Conservation (phyloP, 2,113 vertebrate species). For the Parus major region DNA sequence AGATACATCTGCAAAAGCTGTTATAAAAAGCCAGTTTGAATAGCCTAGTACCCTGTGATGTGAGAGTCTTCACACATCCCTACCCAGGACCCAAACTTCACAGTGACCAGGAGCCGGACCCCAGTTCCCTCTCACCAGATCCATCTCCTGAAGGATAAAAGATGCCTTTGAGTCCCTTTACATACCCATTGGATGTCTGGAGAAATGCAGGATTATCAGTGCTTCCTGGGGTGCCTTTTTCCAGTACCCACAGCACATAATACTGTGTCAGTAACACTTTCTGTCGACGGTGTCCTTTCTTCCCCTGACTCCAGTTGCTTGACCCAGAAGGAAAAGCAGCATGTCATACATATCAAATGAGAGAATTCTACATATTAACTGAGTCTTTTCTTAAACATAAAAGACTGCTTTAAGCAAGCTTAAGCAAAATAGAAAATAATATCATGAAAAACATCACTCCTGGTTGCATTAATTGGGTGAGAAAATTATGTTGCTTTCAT, state of each 20-base stretch:
- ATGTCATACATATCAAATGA: not conserved
- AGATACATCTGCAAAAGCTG: not conserved
- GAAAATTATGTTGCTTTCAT: not conserved
- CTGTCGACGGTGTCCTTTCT: rapidly evolving
- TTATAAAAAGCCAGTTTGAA: not conserved
- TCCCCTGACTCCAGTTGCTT: not conserved
- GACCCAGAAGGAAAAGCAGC: not conserved
- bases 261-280: not conserved
- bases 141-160: not conserved
- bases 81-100: not conserved
- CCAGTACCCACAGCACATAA: rapidly evolving
- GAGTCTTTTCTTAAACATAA: not conserved
- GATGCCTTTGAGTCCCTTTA: not conserved
- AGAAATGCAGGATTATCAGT: not conserved
- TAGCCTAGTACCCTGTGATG: not conserved
- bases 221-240: not conserved
- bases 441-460: not conserved
- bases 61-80: not conserved
- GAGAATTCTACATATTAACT: not conserved
- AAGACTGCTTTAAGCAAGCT: not conserved
- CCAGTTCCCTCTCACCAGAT: not conserved
- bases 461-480: not conserved
- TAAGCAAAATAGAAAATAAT: not conserved
- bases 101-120: not conserved
- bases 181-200: not conserved